Evolutionary conservation across 2,888 invertebrate genomes (phyloP).

Genomic region (Eupithecia subumbrata): DNA sequence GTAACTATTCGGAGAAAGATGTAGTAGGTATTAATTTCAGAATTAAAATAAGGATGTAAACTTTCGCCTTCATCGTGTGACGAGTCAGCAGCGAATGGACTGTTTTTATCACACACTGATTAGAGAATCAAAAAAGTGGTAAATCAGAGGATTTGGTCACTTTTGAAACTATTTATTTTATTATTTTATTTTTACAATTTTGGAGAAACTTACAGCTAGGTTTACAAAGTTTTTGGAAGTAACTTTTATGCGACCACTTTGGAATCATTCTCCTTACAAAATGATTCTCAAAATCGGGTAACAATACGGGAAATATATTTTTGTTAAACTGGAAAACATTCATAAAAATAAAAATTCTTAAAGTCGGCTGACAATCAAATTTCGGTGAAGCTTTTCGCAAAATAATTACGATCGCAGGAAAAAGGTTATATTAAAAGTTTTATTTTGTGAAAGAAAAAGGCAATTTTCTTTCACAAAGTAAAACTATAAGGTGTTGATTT

Average conservation of each 20-base stretch:
- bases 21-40: background rate
- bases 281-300: background rate
- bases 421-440: background rate
- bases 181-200: too few species aligned
- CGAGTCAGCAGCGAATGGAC: background rate
- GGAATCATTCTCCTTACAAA: background rate
- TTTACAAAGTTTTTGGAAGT: too few species aligned
- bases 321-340: background rate
- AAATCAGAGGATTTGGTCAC: too few species aligned
- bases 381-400: background rate
- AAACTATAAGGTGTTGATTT: constrained; percentile 5
- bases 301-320: background rate
- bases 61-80: background rate
- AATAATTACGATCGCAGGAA: background rate
- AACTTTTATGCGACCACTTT: background rate
- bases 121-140: too few species aligned
- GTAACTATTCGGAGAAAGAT: background rate
- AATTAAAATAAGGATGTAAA: background rate
- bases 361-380: background rate
- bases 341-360: background rate
- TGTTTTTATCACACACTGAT: background rate
- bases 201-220: too few species aligned
- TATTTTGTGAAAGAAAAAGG: too few species aligned
- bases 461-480: too few species aligned
- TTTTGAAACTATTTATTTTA: background rate